Base-by-base conservation (phyloP, 2,797 vertebrate genomes). In the Choloepus didactylus region DNA sequence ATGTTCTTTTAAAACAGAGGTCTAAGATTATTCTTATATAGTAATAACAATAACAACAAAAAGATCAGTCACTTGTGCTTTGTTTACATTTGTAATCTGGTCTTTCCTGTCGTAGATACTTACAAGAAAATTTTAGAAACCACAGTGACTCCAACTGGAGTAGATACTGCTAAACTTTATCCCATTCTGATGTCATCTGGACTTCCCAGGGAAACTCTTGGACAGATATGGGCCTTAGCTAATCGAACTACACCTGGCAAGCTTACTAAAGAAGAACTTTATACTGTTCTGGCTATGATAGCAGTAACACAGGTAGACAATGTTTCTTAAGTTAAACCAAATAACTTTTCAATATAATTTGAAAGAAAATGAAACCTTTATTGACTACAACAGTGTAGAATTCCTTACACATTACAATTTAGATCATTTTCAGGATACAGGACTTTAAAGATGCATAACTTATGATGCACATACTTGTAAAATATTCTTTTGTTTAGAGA, bases 191-290 rank as follows among this genome's bases (percentile, higher is more conserved):
- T 99, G 99, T 99, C 99, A 0, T 99, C 99, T 16, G 99, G 99
- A 31, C 99, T 99, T 97, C 99, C 99, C 96, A 98, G 99, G 77
- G 99, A 99, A 98, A 99, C 99, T 0, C 98, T 99, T 75, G 99
- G 99, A n/a, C 99, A 99, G 97, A 99, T 99, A 95, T 99, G 99
- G 99, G 99, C 99, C 14, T 95, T 99, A 86, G 99, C 99, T 98
- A 99, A 99, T 98, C 99, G 99, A 89, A 99, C 99, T 59, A 99
- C 99, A 14, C 99, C 99, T 1, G 99, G 99, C 86, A 99, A 99
- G 98, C 99, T 99, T 88, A 99, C 99, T 73, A 99, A 99, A 97
- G 99, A 99, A 98, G 99, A 99, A 98, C 99, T 99, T 72, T 99
- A 99, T 92, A 98, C 98, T 0, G 99, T 99, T 82, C 98, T 99